These are phyloP conservation scores for Bradypodion pumilum DNA, from an alignment of 2,797 vertebrate species.

Conservation along the genomic window DNA sequence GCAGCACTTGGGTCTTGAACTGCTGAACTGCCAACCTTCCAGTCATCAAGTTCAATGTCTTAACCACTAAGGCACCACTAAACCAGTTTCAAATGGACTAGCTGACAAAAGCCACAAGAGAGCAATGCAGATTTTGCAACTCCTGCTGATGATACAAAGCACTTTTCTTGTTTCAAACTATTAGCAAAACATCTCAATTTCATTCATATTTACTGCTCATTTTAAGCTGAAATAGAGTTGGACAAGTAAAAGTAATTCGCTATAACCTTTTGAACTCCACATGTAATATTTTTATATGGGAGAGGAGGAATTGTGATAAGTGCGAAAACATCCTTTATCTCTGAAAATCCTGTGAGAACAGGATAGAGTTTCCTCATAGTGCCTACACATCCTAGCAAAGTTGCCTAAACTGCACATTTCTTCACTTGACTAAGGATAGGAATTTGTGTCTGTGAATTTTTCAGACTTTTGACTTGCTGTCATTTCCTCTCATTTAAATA, in stretches of 20 bases:
- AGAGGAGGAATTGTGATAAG: neutral
- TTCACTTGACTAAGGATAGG: neutral
- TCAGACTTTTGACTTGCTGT: neutral
- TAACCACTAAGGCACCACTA: no score
- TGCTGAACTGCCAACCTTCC: no score
- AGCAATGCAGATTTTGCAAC: neutral
- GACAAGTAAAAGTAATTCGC: neutral
- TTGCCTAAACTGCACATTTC: neutral
- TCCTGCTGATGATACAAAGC: neutral
- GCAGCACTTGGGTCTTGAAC: no score
- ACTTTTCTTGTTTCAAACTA: neutral
- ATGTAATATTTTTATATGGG: neutral
- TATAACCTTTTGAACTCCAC: neutral
- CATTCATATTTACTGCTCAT: neutral
- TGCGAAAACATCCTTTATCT: neutral
- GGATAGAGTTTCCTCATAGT: neutral
- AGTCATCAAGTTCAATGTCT: no score
- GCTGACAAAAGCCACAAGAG: neutral
- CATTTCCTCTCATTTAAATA: neutral
- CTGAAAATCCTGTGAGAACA: neutral
- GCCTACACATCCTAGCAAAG: neutral
- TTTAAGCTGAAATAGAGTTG: neutral
- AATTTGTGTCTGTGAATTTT: neutral
- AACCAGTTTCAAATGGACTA: no score
- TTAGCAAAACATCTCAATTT: neutral